Evolutionary conservation across 1,140 invertebrate genomes (phyloP).

Genomic region (Drosophila willistoni): DNA sequence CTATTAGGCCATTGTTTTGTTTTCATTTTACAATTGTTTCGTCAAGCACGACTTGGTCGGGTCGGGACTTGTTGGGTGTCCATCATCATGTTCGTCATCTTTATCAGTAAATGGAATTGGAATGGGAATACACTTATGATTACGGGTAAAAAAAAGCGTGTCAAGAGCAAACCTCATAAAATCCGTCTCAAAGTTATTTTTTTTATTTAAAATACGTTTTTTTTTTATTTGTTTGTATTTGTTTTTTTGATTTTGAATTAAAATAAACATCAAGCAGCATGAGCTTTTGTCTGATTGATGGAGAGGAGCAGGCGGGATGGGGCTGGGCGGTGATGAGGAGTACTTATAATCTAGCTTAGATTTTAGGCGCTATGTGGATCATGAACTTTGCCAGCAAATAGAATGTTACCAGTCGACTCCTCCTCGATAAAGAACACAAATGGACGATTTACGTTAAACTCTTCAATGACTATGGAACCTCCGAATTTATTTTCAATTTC

Average conservation of each 20-base stretch:
- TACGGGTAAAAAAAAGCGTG: slow-evolving; percentile 35
- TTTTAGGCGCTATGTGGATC: slow-evolving; percentile 83
- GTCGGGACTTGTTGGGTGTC: background rate
- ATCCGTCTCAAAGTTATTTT: background rate
- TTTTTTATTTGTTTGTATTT: slow-evolving; percentile 22
- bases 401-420: slow-evolving; percentile 87
- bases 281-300: slow-evolving; percentile 12
- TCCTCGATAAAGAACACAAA: slow-evolving; percentile 93
- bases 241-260: slow-evolving; percentile 28
- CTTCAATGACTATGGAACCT: slow-evolving; percentile 82
- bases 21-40: slow-evolving; percentile 4
- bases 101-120: slow-evolving; percentile 44
- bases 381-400: slow-evolving; percentile 89
- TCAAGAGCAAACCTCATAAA: slow-evolving; percentile 44
- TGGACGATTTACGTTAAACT: slow-evolving; percentile 88
- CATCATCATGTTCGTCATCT: background rate
- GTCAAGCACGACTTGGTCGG: slow-evolving; percentile 8
- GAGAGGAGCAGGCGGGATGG: background rate
- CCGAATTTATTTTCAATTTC: slow-evolving; percentile 89
- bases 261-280: slow-evolving; percentile 7
- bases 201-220: background rate
- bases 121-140: slow-evolving; percentile 29
- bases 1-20: background rate
- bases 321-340: background rate
- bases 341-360: background rate